Percentiles rank a stretch among this genome's conserved stretches.
phyloP scores from a whole-genome alignment of 2,113 vertebrate species.

The Platycercus adscitus region DNA sequence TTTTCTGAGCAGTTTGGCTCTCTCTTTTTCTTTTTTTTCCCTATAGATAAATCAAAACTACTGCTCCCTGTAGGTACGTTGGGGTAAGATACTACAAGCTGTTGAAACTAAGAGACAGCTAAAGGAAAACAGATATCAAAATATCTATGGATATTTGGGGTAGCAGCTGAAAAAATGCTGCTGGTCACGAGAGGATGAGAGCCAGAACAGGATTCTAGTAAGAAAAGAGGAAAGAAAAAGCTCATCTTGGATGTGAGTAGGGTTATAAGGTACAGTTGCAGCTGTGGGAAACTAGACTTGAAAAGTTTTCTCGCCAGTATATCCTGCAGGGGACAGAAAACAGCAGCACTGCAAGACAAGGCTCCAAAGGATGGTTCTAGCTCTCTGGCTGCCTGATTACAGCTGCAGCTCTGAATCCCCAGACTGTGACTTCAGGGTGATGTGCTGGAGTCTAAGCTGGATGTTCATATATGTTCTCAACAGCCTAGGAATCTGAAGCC shows the following conservation, averaged over 20 bases:
- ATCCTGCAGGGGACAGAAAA: neutral
- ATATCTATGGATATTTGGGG: neutral
- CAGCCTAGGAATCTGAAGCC: neutral
- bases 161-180: neutral
- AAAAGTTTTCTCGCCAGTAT: neutral
- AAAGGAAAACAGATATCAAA: neutral
- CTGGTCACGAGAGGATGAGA: neutral
- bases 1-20: neutral
- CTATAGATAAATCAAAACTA: neutral
- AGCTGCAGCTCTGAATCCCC: neutral
- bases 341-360: neutral
- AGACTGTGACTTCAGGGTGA: neutral
- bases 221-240: neutral
- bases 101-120: neutral
- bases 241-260: neutral
- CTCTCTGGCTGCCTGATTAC: neutral
- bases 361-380: neutral
- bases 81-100: neutral
- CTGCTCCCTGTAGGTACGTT: neutral
- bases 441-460: neutral
- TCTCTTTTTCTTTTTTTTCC: rapidly evolving
- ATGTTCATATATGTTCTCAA: neutral
- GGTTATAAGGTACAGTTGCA: neutral
- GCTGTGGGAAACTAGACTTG: neutral
- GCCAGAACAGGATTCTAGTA: neutral